These are phyloP conservation scores for Turnix velox DNA, from an alignment of 2,113 vertebrate genomes.

Conservation along the genomic window DNA sequence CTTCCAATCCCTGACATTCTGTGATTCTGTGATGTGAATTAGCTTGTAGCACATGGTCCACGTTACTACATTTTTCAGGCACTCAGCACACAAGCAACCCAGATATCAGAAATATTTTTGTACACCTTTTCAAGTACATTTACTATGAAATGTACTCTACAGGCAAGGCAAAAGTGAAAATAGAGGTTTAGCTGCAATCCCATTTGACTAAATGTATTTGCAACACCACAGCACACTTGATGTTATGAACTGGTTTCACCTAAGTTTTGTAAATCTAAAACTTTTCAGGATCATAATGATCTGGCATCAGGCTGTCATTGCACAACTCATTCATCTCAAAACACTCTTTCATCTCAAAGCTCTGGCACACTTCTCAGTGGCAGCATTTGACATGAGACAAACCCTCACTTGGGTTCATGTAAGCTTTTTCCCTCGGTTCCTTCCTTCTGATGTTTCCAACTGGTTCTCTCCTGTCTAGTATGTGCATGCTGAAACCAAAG, in stretches of 20 bases:
- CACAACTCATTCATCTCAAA: not conserved
- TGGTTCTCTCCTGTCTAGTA: not conserved
- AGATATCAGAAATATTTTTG: not conserved
- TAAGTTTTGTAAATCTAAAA: not conserved
- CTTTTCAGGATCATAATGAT: not conserved
- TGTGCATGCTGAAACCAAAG: rapidly evolving
- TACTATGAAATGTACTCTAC: not conserved
- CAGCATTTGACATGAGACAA: not conserved
- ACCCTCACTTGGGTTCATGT: not conserved
- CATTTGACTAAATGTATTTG: not conserved
- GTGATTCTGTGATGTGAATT: too few relatives aligned
- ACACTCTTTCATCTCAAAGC: not conserved
- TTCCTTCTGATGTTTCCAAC: not conserved
- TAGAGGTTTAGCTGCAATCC: not conserved
- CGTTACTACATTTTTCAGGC: not conserved
- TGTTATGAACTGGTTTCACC: not conserved
- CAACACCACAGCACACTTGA: not conserved
- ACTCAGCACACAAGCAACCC: not conserved
- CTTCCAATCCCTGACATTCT: too few relatives aligned
- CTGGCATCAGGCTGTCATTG: not conserved
- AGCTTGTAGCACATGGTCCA: not conserved
- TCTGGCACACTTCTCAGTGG: not conserved
- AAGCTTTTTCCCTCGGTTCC: not conserved
- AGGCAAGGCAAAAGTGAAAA: not conserved
- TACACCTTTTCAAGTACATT: not conserved